Evolutionary conservation across 1,140 invertebrate genomes (phyloP).

Genomic region (Drosophila kepulauana): DNA sequence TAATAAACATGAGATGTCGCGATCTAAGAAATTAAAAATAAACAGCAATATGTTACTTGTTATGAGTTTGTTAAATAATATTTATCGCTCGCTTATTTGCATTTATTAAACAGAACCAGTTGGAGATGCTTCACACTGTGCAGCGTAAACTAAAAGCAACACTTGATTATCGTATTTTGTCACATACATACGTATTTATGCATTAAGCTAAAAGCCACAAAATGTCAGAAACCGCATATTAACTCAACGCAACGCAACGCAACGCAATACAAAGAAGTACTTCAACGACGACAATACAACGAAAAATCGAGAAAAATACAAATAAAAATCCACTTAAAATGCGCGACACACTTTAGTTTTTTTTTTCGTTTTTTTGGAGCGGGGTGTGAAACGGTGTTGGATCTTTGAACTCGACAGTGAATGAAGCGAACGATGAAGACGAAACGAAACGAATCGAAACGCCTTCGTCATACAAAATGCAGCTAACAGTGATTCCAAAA

Average conservation of each 20-base stretch:
- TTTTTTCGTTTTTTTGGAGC: slow-evolving; percentile 24
- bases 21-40: background rate
- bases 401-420: slow-evolving; percentile 58
- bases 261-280: slow-evolving; percentile 1
- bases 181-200: slow-evolving; percentile 50
- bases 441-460: slow-evolving; percentile 14
- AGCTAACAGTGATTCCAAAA: slow-evolving; percentile 12
- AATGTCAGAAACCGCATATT: slow-evolving; percentile 66
- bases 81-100: slow-evolving; percentile 1
- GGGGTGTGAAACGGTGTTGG: slow-evolving; percentile 54
- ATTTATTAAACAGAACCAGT: slow-evolving; percentile 24
- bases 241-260: slow-evolving; percentile 10
- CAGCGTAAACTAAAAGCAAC: slow-evolving; percentile 4
- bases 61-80: background rate
- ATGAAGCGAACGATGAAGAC: background rate
- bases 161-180: slow-evolving; percentile 64
- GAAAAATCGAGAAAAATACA: slow-evolving; percentile 50
- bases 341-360: slow-evolving; percentile 64
- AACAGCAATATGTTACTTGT: slow-evolving; percentile 11
- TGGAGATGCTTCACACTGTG: background rate
- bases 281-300: slow-evolving; percentile 41
- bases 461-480: slow-evolving; percentile 37
- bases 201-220: slow-evolving; percentile 36
- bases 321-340: slow-evolving; percentile 64
- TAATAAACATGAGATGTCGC: no score